phyloP scores from a whole-genome alignment of 2,797 vertebrate genomes.

The Syngnathus acus region DNA sequence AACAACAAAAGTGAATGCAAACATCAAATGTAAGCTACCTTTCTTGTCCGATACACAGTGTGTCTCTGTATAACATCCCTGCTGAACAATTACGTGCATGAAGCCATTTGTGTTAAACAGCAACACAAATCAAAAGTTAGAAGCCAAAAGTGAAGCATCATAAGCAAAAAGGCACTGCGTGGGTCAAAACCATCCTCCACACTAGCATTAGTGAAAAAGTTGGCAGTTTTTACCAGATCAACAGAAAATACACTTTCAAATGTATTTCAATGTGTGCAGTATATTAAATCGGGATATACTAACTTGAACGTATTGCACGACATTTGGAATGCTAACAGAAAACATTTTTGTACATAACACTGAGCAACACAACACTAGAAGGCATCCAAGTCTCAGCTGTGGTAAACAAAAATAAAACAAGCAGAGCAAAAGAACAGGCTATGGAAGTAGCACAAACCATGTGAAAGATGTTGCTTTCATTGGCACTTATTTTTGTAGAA shows the following conservation, averaged over 20 bases:
- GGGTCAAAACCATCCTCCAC: conserved; percentile 1
- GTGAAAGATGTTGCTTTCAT: conserved; percentile 33
- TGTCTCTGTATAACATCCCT: conserved; percentile 1
- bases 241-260: background rate
- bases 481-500: conserved; percentile 59
- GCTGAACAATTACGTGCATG: background rate
- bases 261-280: background rate
- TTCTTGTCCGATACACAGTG: background rate
- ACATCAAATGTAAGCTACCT: background rate
- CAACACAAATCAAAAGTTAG: conserved; percentile 32
- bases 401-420: conserved; percentile 26
- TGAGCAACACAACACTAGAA: conserved; percentile 42
- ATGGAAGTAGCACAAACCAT: conserved; percentile 22
- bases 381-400: conserved; percentile 42
- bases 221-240: background rate
- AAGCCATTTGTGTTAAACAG: conserved; percentile 18
- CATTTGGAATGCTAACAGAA: conserved; percentile 31
- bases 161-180: conserved; percentile 36
- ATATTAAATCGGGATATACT: conserved; percentile 26
- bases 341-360: conserved; percentile 56
- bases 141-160: conserved; percentile 19
- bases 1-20: background rate
- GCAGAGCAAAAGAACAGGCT: conserved; percentile 17
- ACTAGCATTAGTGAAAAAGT: background rate
- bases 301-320: conserved; percentile 41